These are phyloP conservation scores for Eristalinus aeneus DNA, from an alignment of 2,888 invertebrate species.

Conservation along the genomic window DNA sequence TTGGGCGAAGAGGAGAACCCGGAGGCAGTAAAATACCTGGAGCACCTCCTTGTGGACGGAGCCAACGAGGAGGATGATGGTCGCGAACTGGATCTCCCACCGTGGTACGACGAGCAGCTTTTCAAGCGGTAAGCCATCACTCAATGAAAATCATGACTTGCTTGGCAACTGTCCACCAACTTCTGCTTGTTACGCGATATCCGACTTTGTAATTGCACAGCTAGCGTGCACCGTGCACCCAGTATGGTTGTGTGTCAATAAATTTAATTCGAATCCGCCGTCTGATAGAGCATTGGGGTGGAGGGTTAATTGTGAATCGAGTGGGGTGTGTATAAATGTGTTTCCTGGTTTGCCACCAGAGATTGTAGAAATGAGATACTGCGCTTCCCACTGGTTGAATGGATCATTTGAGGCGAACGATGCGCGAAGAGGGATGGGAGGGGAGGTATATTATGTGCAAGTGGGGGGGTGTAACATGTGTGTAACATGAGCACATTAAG, in stretches of 20 bases:
- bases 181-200: background rate
- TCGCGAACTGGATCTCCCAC: constrained; percentile 82
- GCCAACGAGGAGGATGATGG: constrained; percentile 77
- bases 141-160: background rate
- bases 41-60: constrained; percentile 76
- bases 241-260: background rate
- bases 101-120: constrained; percentile 86
- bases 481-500: no score
- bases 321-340: background rate
- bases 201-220: background rate
- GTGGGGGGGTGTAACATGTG: no score
- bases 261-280: background rate
- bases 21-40: constrained; percentile 75
- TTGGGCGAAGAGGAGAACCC: constrained; percentile 55
- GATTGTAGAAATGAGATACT: background rate
- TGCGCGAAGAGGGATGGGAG: background rate
- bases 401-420: background rate
- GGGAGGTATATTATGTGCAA: no score
- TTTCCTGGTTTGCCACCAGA: background rate
- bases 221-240: background rate
- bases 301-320: background rate
- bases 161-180: background rate
- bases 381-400: background rate
- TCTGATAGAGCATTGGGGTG: background rate
- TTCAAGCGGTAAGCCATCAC: constrained; percentile 83